Conservation (phyloP, 2,888 invertebrate species). For the Trissoscelio sp. region DNA sequence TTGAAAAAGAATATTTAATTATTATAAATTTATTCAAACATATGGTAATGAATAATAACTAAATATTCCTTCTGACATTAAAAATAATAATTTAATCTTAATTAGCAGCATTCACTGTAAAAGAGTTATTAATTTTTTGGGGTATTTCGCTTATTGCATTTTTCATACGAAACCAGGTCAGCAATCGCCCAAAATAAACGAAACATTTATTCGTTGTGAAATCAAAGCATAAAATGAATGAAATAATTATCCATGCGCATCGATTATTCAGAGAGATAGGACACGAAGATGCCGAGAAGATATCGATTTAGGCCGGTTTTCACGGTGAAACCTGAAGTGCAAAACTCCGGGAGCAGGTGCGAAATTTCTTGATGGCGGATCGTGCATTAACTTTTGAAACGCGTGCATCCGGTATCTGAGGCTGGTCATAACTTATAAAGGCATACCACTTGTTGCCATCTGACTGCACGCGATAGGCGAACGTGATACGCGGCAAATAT, state of each 20-base stretch:
- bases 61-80: no score
- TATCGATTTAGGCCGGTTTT: constrained; percentile 69
- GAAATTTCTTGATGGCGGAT: constrained; percentile 70
- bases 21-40: not conserved
- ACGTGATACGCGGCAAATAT: constrained; percentile 68
- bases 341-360: constrained; percentile 71
- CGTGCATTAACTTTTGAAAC: constrained; percentile 72
- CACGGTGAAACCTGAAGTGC: constrained; percentile 68
- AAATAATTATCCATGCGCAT: constrained; percentile 48
- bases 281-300: constrained; percentile 46
- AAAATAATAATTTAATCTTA: no score
- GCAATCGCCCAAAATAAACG: not conserved
- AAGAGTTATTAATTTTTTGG: no score
- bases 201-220: constrained; percentile 1
- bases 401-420: constrained; percentile 71
- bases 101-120: no score
- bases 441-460: constrained; percentile 68
- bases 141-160: no score
- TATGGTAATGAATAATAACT: not conserved
- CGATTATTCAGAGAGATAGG: constrained; percentile 48
- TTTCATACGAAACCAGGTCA: not conserved
- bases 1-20: not conserved
- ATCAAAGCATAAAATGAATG: constrained; percentile 45
- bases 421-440: constrained; percentile 70
- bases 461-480: constrained; percentile 70